phyloP scores from a whole-genome alignment of 2,113 vertebrate genomes.

The Dipodomys ordii region DNA sequence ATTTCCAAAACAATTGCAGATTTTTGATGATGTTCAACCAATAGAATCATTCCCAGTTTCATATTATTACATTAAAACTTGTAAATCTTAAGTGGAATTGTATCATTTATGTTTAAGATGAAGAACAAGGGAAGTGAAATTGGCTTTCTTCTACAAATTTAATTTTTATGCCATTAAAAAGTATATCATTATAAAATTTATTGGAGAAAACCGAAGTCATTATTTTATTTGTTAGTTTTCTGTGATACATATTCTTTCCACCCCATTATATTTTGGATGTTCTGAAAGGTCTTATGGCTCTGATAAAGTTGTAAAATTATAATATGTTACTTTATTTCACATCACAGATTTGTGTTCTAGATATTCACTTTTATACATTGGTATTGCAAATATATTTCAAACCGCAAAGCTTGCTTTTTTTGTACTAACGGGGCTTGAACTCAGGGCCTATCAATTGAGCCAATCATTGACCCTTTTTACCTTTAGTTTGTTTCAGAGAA shows the following conservation, averaged over 20 bases:
- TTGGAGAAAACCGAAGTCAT: constrained; percentile 6
- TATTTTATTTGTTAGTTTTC: neutral
- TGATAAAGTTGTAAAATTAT: neutral
- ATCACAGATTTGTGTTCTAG: neutral
- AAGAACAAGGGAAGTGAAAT: neutral
- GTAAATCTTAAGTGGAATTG: neutral
- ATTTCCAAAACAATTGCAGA: constrained; percentile 32
- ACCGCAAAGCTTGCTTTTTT: neutral
- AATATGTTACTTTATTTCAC: neutral
- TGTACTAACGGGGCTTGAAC: too few species aligned
- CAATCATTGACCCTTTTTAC: too few species aligned
- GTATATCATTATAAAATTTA: neutral
- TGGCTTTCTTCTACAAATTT: constrained; percentile 15
- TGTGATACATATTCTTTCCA: neutral
- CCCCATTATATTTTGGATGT: neutral
- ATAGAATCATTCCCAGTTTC: neutral
- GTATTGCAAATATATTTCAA: constrained; percentile 40
- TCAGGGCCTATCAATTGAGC: too few species aligned
- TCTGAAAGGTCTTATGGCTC: neutral
- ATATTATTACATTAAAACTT: constrained; percentile 15
- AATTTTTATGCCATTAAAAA: constrained; percentile 20
- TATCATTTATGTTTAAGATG: constrained; percentile 19
- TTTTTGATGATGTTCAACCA: constrained; percentile 34
- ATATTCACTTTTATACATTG: neutral
- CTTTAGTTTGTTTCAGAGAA: too few species aligned